Evolutionary conservation across 2,888 invertebrate species (phyloP), one percentile per base, ranked within the genome.

Genomic region (Pristionchus japonicus): DNA sequence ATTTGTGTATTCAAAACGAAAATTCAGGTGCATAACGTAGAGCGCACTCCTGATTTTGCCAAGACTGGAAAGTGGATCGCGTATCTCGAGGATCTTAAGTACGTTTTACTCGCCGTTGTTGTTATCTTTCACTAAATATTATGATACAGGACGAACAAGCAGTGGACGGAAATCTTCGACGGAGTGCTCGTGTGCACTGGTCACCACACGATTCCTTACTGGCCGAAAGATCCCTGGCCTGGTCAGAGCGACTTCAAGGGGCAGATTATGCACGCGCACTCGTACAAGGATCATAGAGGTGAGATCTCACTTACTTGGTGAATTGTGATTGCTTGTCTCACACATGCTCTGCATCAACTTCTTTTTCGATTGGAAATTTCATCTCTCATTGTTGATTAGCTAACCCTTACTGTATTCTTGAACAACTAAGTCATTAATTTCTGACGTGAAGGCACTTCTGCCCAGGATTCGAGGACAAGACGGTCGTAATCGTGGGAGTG

Each of bases 151-250:
- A 77, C 77, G 47, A 43, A 43, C 15, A 77, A 77, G 47, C 40
- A 40, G 47, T 77, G 77, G 77, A 89, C 90, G 13, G 94, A 94
- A 43, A 91, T 90, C 3, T 95, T 95, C 91, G 95, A 95, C 88
- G 95, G 95, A 4, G 95, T 96, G 2, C 93, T 96, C 92, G 93
- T 95, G n/a, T 95, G 95, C 90, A 95, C 95, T 0, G 96, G 96
- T 0, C 95, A 95, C 90, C 95, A 95, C 90, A 94, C 95, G 0
- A 92, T 94, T 64, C 95, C 95, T 0, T 92, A 95, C 85, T 91
- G 93, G 64, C 95, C 95, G 0, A 77, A 77, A 27, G 86, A 92
- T 15, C 88, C 89, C 15, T 93, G 91, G 89, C 89, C 87, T 7
- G 92, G 92, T 43, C 93, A 93, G 87, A 91, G 91, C 34, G 84